Evolutionary conservation across 2,113 vertebrate species (phyloP).

Genomic region (Atrichornis clamosus): DNA sequence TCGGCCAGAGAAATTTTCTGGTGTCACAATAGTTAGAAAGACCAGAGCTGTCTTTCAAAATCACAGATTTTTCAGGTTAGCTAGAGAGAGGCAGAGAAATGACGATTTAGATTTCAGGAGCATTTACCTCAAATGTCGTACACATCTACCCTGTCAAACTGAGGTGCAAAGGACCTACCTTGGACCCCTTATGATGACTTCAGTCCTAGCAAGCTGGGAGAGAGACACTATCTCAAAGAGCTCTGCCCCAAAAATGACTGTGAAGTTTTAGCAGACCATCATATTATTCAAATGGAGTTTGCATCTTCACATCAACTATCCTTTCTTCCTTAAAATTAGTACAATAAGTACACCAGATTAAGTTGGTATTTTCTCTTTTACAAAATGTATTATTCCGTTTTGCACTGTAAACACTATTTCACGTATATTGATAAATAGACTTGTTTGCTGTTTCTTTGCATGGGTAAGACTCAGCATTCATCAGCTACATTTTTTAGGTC

Average conservation of each 20-base stretch:
- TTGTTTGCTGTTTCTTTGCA: neutral
- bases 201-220: neutral
- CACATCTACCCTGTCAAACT: neutral
- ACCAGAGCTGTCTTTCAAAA: neutral
- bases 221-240: neutral
- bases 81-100: neutral
- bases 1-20: neutral
- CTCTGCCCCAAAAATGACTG: rapidly evolving
- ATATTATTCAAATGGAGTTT: neutral
- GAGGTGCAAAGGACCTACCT: neutral
- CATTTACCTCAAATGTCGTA: neutral
- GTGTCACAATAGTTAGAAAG: neutral
- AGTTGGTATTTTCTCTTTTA: neutral
- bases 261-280: neutral
- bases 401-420: neutral
- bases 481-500: neutral
- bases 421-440: rapidly evolving
- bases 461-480: neutral
- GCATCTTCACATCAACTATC: neutral
- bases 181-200: neutral
- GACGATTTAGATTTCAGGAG: neutral
- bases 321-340: neutral
- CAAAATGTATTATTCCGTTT: neutral
- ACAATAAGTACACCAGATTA: neutral
- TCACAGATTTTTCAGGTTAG: neutral